Evolutionary conservation across 2,797 vertebrate species (phyloP).

Genomic region (Coracias cyanogaster): DNA sequence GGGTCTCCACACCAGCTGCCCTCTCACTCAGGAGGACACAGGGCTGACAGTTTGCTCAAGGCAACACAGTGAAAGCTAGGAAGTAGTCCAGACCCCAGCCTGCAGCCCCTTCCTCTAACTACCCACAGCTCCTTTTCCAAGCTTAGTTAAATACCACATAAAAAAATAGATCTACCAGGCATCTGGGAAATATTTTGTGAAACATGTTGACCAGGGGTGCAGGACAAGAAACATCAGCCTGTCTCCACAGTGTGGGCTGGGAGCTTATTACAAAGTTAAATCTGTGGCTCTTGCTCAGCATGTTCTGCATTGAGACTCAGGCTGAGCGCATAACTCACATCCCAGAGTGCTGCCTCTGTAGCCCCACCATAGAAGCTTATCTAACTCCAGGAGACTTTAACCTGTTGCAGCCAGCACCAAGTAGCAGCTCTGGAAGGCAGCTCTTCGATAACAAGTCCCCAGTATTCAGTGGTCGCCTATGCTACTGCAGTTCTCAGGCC

Average conservation of each 20-base stretch:
- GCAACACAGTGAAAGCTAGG: neutral
- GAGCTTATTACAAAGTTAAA: neutral
- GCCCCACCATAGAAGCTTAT: neutral
- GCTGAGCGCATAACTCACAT: neutral
- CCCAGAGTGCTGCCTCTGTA: accelerated
- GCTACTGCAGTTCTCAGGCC: neutral
- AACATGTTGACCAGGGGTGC: neutral
- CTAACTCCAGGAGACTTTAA: neutral
- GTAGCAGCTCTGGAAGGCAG: neutral
- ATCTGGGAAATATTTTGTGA: neutral
- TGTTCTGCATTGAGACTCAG: neutral
- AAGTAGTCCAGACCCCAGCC: neutral
- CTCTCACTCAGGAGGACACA: neutral
- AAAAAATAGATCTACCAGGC: neutral
- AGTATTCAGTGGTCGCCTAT: neutral
- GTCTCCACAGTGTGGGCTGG: neutral
- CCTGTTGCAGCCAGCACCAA: neutral
- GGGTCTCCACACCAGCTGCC: neutral
- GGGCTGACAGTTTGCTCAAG: neutral
- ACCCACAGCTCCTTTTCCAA: neutral
- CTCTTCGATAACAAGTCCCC: neutral
- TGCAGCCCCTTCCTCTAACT: neutral
- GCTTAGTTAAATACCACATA: neutral
- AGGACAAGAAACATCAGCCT: neutral
- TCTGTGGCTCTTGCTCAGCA: neutral